These are phyloP conservation scores for Thysanoteuthis rhombus DNA, from an alignment of 2,888 invertebrate genomes.

Conservation along the genomic window DNA sequence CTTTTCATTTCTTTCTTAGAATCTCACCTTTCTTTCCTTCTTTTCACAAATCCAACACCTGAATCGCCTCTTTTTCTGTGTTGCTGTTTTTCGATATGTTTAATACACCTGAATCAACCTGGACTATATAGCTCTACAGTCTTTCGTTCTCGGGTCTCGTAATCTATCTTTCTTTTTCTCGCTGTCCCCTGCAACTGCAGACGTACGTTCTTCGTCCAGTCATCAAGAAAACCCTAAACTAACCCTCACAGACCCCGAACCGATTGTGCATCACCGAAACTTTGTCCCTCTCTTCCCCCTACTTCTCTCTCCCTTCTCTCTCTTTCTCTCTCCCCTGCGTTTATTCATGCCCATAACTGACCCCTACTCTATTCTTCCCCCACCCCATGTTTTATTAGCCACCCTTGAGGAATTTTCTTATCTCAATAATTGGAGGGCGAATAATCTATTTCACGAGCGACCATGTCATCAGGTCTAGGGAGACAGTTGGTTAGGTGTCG, in stretches of 20 bases:
- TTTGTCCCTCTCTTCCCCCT: background rate
- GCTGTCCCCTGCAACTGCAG: background rate
- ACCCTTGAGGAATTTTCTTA: conserved; percentile 12
- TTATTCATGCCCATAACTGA: background rate
- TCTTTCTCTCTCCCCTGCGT: background rate
- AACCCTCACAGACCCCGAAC: background rate
- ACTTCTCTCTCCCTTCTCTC: background rate
- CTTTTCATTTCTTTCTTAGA: no score
- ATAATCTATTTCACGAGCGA: conserved; percentile 12
- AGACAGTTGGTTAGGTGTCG: conserved; percentile 12
- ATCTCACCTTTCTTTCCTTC: background rate
- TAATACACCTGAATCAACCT: background rate
- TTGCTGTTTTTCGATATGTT: no score
- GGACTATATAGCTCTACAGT: background rate
- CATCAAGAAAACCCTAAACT: background rate
- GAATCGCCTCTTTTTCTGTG: no score
- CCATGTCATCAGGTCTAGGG: background rate
- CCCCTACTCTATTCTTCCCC: background rate
- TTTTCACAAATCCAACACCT: no score
- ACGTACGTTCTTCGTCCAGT: background rate
- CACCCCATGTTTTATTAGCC: background rate
- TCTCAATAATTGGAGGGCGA: conserved; percentile 12
- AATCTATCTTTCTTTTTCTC: background rate
- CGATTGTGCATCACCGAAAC: background rate
- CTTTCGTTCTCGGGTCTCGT: background rate